Conservation (phyloP, 2,113 vertebrate genomes). For the Cyanistes caeruleus region DNA sequence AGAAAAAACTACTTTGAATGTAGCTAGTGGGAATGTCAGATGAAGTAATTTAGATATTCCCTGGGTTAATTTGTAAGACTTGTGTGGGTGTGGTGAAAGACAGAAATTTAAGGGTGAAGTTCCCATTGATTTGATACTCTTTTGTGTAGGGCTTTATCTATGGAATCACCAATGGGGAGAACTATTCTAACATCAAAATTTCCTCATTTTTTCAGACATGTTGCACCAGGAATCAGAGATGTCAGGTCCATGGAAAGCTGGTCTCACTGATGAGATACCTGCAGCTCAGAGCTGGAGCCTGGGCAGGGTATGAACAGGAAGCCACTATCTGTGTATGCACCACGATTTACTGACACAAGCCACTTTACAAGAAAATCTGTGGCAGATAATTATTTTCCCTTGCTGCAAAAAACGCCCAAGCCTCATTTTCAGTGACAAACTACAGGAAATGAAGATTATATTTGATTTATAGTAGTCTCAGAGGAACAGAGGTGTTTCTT, state of each 20-base stretch:
- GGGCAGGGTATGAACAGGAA: neutral
- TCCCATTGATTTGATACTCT: neutral
- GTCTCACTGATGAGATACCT: neutral
- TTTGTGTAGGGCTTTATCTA: neutral
- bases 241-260: neutral
- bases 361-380: neutral
- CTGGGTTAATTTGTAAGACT: neutral
- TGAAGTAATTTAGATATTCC: neutral
- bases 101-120: neutral
- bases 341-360: neutral
- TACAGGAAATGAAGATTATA: neutral
- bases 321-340: neutral
- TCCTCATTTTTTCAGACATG: neutral
- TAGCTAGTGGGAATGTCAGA: neutral
- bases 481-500: neutral
- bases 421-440: neutral
- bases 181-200: too few relatives aligned
- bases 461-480: neutral
- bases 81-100: neutral
- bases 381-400: neutral
- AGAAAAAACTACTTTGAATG: neutral
- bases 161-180: neutral
- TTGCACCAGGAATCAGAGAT: neutral
- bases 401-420: neutral
- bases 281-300: neutral